Base-by-base conservation (phyloP, 2,113 vertebrate genomes). In the Tringa solitaria region DNA sequence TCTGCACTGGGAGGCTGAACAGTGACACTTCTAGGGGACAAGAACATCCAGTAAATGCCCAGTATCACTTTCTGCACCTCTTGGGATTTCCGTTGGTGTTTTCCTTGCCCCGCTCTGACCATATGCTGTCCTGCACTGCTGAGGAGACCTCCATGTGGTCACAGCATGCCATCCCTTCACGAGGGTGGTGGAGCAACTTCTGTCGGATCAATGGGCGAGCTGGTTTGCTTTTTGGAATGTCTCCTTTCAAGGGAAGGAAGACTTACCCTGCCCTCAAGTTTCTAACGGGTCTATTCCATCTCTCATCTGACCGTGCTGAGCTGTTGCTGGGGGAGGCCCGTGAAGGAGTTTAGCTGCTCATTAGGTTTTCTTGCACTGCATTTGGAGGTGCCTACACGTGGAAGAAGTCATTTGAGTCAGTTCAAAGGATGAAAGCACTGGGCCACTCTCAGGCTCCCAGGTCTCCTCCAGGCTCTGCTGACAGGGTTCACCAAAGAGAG, bases 31-130 rank as follows among this genome's bases (percentile, higher is more conserved):
- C 21, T 3, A 60, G 19, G 46, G 27, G 7, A 1, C 14, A 37
- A 7, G 86, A 67, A 4, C n/a, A 46, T 33, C 37, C 76, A 30
- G 39, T 14, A 2, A 61, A 16, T 2, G 14, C n/a, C 76, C 80
- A 87, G 73, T 59, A 48, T 1, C 2, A 0, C 30, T 48, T 81
- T 3, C 21, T 19, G 1, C 17, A 69, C 50, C n/a, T 63, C 37
- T n/a, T 35, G 41, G 64, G 26, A 0, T n/a, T 37, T 35, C 14
- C 6, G 0, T 6, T 8, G 56, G 16, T 48, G 54, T 26, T 94
- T 11, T 39, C 33, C 46, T 17, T 35, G 72, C 17, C 75, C 54
- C 18, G 2, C 64, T 78, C 54, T 46, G 65, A 3, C 43, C 60
- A 7, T 2, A 0, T 6, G 48, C 70, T 54, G 1, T 35, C 33